A percentile compares a stretch with the other conserved stretches of the same genome.
phyloP scores from a whole-genome alignment of 1,140 invertebrate species.

The Drosophila quadrilineata region DNA sequence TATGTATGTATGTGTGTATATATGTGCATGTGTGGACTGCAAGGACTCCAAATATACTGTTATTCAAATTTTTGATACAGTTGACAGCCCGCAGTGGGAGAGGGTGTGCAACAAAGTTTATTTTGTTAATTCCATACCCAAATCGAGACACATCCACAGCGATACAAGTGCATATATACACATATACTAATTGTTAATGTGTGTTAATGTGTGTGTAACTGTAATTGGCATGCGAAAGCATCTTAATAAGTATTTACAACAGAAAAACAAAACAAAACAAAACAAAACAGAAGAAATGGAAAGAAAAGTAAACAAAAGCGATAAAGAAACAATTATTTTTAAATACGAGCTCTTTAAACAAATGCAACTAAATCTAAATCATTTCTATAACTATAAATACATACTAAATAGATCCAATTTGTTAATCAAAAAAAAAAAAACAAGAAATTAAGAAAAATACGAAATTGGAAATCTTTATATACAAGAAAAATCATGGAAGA shows the following conservation, averaged over 20 bases:
- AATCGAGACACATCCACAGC: background rate
- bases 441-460: no score
- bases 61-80: conserved; percentile 63
- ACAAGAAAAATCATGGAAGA: conserved; percentile 13
- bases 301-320: conserved; percentile 12
- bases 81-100: no score
- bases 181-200: conserved; percentile 68
- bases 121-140: no score
- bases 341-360: conserved; percentile 42
- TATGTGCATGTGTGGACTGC: conserved; percentile 14
- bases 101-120: no score
- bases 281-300: conserved; percentile 12
- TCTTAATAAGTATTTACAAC: conserved; percentile 53
- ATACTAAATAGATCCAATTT: conserved; percentile 19
- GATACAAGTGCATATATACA: conserved; percentile 39
- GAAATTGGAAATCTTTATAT: conserved; percentile 18
- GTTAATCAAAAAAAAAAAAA: conserved; percentile 14
- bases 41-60: no score
- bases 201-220: conserved; percentile 36
- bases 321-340: conserved; percentile 42
- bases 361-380: conserved; percentile 32
- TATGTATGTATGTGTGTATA: conserved; percentile 30
- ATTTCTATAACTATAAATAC: conserved; percentile 25
- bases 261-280: conserved; percentile 14
- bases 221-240: conserved; percentile 9